phyloP scores from a whole-genome alignment of 92 coral and sea anemone genomes.

The Heteractis magnifica region DNA sequence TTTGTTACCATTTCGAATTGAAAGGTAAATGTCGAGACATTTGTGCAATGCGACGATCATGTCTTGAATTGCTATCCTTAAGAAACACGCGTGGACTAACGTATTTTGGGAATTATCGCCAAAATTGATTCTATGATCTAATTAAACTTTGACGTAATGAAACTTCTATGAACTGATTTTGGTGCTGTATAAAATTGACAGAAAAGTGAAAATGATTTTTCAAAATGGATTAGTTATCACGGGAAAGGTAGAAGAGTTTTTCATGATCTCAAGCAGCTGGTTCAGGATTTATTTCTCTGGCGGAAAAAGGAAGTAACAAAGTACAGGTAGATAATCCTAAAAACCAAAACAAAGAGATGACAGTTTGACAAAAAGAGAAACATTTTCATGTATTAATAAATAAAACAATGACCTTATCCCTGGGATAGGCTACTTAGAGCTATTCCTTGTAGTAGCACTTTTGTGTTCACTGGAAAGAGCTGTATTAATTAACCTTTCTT shows the following conservation, averaged over 20 bases:
- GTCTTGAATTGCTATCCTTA: background rate
- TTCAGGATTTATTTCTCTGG: background rate
- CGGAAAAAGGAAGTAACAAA: background rate
- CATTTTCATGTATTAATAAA: constrained; percentile 4
- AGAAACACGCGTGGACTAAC: background rate
- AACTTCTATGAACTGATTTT: background rate
- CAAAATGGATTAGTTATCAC: background rate
- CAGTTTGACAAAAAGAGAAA: constrained; percentile 23
- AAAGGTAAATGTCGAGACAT: background rate
- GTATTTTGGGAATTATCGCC: background rate
- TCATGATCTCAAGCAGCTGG: background rate
- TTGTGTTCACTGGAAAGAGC: background rate
- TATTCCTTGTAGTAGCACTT: background rate
- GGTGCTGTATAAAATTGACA: background rate
- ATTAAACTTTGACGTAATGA: background rate
- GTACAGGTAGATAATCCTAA: constrained; percentile 19
- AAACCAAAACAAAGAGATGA: constrained; percentile 31
- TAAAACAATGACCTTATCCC: constrained; percentile 36
- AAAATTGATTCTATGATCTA: background rate
- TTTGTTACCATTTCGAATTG: background rate
- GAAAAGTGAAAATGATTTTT: background rate
- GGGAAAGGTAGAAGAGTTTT: background rate
- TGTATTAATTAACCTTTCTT: background rate
- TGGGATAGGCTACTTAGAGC: constrained; percentile 17
- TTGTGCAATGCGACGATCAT: background rate